Conservation (phyloP, 92 coral and sea anemone species). For the Paramuricea clavata region DNA sequence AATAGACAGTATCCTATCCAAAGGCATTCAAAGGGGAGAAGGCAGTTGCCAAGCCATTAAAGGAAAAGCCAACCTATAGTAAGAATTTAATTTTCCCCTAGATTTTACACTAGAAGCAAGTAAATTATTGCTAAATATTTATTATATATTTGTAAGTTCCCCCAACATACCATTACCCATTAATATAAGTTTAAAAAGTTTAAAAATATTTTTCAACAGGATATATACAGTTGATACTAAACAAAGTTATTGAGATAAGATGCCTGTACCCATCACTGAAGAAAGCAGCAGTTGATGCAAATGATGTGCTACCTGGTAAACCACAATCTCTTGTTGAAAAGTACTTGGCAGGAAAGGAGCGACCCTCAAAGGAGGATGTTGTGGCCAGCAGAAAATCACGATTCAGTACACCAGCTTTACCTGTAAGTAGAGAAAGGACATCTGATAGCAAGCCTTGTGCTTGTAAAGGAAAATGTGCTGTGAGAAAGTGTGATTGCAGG, state of each 20-base stretch:
- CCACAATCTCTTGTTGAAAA: constrained; percentile 25
- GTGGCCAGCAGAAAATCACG: constrained; percentile 14
- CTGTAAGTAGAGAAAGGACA: neutral
- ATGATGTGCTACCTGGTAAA: neutral
- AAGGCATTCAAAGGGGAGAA: constrained; percentile 55
- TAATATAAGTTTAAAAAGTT: neutral
- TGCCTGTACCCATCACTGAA: constrained; percentile 22
- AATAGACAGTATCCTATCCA: constrained; percentile 26
- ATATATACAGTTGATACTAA: no score
- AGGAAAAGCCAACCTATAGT: no score
- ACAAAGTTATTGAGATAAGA: neutral
- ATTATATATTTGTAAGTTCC: neutral
- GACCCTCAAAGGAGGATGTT: constrained; percentile 26
- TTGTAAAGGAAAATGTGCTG: no score
- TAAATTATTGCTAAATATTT: neutral
- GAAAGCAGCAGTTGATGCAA: constrained; percentile 9
- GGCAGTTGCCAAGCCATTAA: no score
- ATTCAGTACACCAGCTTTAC: no score
- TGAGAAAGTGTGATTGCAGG: constrained; percentile 31
- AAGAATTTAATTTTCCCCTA: neutral
- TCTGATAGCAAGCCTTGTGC: constrained; percentile 25
- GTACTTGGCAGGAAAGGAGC: no score
- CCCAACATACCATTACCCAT: neutral
- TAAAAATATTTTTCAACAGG: neutral
- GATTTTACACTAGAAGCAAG: no score